Base-by-base conservation (phyloP, 2,888 invertebrate genomes). In the Apamea crenata region DNA sequence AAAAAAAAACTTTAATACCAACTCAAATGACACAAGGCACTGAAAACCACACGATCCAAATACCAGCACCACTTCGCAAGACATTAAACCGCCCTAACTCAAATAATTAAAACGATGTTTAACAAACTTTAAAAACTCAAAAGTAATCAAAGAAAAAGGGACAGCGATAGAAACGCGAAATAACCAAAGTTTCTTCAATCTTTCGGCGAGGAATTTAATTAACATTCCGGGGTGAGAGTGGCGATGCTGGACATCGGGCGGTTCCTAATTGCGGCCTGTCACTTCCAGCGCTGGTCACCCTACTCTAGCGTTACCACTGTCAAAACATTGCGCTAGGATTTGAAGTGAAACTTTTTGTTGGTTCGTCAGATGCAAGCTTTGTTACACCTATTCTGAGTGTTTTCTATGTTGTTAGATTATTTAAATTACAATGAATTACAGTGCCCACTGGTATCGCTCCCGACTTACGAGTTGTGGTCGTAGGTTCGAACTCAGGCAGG, bases 231-330 rank as follows among this genome's bases (percentile, higher is more conserved):
- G 82, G 81, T 82, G 87, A 85, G 81, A 86, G 84, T 84, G 89
- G 89, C 88, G 84, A 82, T 82, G 84, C 88, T 88, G 94, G 93
- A 91, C 93, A 92, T 90, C 84, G 90, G 85, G 88, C 87, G 90
- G 89, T 85, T 87, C 88, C 91, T 95, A 95, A 95, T 95, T 95
- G 94, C 92, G 88, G 90, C 88, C 94, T 95, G 96, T 95, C 96
- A 94, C 82, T 88, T 78, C 56, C 95, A 95, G 91, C 72, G 82
- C 82, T 88, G 91, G 90, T 92, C 90, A 91, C 93, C 93, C 93
- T 87, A 84, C 85, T 87, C 84, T 86, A 87, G 83, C 81, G 83
- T 86, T 84, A 84, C 89, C 86, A 90, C 84, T 92, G 92, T 93
- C 94, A 93, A 92, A 92, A 93, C 93, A 91, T 91, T 90, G 84